phyloP scores from a whole-genome alignment of 2,888 invertebrate species.

The Platerodrilus igneus region DNA sequence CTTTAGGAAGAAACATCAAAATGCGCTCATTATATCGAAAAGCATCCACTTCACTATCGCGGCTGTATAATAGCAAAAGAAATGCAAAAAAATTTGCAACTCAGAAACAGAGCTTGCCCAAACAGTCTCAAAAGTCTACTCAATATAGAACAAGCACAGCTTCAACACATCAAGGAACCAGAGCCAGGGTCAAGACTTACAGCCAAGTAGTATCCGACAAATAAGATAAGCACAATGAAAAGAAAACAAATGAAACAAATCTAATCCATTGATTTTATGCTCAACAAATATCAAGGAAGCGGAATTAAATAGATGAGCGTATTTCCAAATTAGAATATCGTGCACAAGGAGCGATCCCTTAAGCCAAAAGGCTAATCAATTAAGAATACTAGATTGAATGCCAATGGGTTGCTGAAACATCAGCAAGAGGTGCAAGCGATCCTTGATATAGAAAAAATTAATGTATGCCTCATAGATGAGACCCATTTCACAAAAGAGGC shows the following conservation, averaged over 20 bases:
- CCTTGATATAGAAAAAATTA: conserved; percentile 24
- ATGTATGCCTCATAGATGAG: conserved; percentile 22
- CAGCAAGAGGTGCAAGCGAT: conserved; percentile 23
- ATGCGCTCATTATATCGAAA: conserved; percentile 14
- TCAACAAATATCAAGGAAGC: conserved; percentile 13
- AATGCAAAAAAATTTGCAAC: too few relatives aligned
- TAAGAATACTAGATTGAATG: conserved; percentile 25
- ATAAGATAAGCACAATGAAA: too few relatives aligned
- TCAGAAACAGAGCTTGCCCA: conserved; percentile 12
- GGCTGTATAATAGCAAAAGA: conserved; percentile 4
- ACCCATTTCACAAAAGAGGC: conserved; percentile 27
- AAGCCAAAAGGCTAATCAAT: conserved; percentile 10
- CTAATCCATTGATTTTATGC: too few relatives aligned
- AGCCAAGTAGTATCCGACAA: conserved; percentile 7
- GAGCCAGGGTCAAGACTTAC: conserved; percentile 2
- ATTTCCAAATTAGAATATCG: conserved; percentile 17
- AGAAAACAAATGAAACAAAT: too few relatives aligned
- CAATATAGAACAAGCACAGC: background rate
- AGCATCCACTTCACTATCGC: conserved; percentile 15
- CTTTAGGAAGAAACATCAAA: conserved; percentile 8
- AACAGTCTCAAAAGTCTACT: conserved; percentile 10
- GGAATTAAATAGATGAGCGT: conserved; percentile 20
- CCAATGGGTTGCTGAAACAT: conserved; percentile 26
- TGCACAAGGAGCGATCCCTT: conserved; percentile 22
- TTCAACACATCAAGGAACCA: conserved; percentile 3